Evolutionary conservation across 2,113 vertebrate species (phyloP), one percentile per base, ranked within the genome.

Genomic region (Cromileptes altivelis): DNA sequence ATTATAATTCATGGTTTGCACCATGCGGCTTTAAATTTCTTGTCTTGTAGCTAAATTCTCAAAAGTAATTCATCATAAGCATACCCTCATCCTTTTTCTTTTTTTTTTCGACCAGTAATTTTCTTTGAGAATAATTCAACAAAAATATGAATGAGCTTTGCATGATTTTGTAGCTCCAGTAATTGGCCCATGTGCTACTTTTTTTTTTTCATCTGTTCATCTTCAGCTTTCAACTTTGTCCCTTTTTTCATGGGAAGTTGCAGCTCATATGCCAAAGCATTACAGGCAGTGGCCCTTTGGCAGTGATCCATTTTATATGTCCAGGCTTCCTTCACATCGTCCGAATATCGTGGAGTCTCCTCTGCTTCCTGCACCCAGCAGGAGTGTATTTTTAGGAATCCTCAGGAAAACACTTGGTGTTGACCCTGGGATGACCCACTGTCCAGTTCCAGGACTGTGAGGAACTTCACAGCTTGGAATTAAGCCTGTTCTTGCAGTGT

Each of bases 391-490:
- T 92, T 94, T 92, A 92, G 91, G 85, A 91, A 89, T 92, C 83
- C 83, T 92, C 70, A 71, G 81, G 84, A 92, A 92, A 90, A 88
- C 84, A 81, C 89, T 90, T 87, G 69, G 84, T 76, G 88, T 88
- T 93, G 93, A 95, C 94, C 94, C 76, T 30, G 50, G 42, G 50
- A 79, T 76, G 90, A 95, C 93, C 93, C 88, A 78, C 70, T 90
- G 92, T 88, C 88, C 77, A 86, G 80, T 93, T 90, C 91, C 94
- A 93, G 73, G 79, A 60, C 82, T 75, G 88, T 94, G 93, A 94
- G 92, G 94, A 94, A 95, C 95, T 95, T 96, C 92, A 90, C 94
- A 95, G 90, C 88, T 94, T 92, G 91, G 91, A 94, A 81, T 84
- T 85, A 91, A 91, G 91, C 91, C 91, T 90, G 85, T 92, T 95